Conservation (phyloP, 92 coral and sea anemone species). For the Galaxea fascicularis region DNA sequence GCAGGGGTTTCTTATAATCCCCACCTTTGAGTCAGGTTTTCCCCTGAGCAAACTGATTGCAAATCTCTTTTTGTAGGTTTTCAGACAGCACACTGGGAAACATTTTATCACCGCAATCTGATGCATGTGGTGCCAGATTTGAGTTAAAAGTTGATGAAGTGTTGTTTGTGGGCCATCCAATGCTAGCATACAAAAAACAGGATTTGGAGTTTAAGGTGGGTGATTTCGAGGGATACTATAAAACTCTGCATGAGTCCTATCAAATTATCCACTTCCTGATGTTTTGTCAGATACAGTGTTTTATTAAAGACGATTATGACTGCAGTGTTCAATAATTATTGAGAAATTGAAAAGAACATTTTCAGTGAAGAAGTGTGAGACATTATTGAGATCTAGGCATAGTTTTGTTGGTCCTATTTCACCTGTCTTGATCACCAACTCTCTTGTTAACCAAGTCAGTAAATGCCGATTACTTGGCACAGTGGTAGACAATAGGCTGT, state of each 20-base stretch:
- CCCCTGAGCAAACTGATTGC: neutral
- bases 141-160: constrained; percentile 96
- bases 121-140: constrained; percentile 91
- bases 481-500: neutral
- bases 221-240: neutral
- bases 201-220: constrained; percentile 37
- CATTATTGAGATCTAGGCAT: neutral
- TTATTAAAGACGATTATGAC: too few species aligned
- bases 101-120: constrained; percentile 91
- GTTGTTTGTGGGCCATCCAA: constrained; percentile 96
- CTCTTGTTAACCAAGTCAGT: neutral
- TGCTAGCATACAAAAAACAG: constrained; percentile 57
- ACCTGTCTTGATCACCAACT: neutral
- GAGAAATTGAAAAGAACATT: too few species aligned
- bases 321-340: too few species aligned
- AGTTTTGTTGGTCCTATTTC: neutral
- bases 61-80: constrained; percentile 59
- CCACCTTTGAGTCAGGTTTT: too few species aligned
- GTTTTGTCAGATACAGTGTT: neutral
- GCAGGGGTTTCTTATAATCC: too few species aligned
- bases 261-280: neutral
- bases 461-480: neutral
- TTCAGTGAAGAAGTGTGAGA: neutral
- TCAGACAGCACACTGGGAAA: constrained; percentile 97
- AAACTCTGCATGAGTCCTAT: neutral